Percentiles rank a stretch among this genome's conserved stretches.
Evolutionary conservation across 2,888 invertebrate species (phyloP).

Genomic region (Mantis religiosa): DNA sequence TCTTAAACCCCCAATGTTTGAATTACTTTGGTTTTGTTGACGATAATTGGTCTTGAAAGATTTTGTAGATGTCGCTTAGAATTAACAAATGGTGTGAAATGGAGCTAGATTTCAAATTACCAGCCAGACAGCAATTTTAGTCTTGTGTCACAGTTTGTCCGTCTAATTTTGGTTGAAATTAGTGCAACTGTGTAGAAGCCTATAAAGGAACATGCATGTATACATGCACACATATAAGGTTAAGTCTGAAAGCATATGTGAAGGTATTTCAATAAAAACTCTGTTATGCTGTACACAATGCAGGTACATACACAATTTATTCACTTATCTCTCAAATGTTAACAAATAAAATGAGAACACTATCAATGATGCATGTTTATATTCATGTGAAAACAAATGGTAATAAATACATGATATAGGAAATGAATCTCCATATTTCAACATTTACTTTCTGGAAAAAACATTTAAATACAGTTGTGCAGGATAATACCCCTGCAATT

Average conservation of each 20-base stretch:
- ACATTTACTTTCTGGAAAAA: neutral
- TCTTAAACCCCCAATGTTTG: too few relatives aligned
- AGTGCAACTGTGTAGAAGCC: too few relatives aligned
- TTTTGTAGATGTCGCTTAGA: too few relatives aligned
- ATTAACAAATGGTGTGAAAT: too few relatives aligned
- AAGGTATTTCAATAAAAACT: neutral
- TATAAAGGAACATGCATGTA: too few relatives aligned
- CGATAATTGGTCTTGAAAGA: too few relatives aligned
- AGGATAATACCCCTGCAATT: neutral
- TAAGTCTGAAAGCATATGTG: neutral
- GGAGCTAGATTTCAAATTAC: too few relatives aligned
- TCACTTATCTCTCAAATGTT: conserved; percentile 7
- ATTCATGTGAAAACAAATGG: conserved; percentile 16
- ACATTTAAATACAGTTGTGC: neutral
- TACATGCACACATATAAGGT: too few relatives aligned
- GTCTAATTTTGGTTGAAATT: too few relatives aligned
- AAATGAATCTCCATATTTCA: neutral
- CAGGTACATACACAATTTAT: conserved; percentile 14
- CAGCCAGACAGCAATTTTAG: too few relatives aligned
- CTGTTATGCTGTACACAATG: neutral
- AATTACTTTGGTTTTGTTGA: too few relatives aligned
- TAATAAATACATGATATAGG: conserved; percentile 15
- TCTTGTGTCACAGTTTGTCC: too few relatives aligned
- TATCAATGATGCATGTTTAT: neutral
- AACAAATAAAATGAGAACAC: conserved; percentile 10